phyloP scores from a whole-genome alignment of 2,888 invertebrate genomes.

The Sesamia inferens region DNA sequence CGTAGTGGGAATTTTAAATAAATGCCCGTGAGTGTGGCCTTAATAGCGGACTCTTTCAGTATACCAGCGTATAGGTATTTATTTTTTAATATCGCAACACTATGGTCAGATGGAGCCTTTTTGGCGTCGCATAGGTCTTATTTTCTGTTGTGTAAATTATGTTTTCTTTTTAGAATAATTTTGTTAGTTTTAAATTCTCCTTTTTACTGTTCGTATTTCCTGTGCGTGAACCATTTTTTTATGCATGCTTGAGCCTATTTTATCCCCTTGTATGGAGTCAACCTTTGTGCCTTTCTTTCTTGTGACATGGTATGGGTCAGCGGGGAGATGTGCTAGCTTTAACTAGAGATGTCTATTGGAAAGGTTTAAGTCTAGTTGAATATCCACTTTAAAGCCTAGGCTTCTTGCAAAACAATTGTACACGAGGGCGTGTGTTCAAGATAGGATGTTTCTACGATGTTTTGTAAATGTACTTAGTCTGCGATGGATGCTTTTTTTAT shows the following conservation, averaged over 20 bases:
- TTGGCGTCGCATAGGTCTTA: not conserved
- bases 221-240: no score
- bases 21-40: not conserved
- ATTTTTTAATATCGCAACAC: not conserved
- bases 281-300: slow-evolving; percentile 1
- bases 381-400: slow-evolving; percentile 50
- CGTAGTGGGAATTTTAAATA: not conserved
- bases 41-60: not conserved
- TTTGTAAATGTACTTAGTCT: slow-evolving; percentile 2
- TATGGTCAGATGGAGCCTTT: not conserved
- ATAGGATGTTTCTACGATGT: slow-evolving; percentile 25
- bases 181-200: no score
- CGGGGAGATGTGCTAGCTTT: slow-evolving; percentile 36
- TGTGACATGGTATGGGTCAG: slow-evolving; percentile 32
- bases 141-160: not conserved
- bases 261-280: not conserved
- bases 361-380: slow-evolving; percentile 50
- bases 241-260: not conserved
- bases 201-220: no score
- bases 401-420: slow-evolving; percentile 50
- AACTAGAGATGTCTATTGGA: slow-evolving; percentile 32
- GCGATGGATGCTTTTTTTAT: no score
- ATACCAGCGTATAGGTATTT: not conserved
- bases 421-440: slow-evolving; percentile 14
- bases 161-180: not conserved